Conservation (phyloP, 2,888 invertebrate genomes). For the Pachydiplax longipennis region DNA sequence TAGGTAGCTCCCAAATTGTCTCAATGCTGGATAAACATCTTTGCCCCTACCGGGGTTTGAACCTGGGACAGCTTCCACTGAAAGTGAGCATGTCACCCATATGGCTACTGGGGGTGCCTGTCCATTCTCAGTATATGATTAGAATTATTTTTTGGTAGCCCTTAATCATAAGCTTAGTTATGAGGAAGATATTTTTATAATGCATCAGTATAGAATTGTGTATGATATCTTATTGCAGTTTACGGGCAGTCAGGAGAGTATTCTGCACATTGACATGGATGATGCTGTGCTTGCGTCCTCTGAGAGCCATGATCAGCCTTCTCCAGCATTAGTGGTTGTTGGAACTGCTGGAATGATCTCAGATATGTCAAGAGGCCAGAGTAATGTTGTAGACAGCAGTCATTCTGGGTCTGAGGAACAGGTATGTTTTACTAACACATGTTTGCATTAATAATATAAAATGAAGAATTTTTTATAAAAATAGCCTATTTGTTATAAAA, state of each 20-base stretch:
- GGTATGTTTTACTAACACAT: background rate
- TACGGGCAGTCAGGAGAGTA: conserved; percentile 85
- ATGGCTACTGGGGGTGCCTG: too few relatives aligned
- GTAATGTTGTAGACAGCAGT: background rate
- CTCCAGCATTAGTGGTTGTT: conserved; percentile 6
- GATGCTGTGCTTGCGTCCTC: conserved; percentile 52
- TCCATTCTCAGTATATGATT: too few relatives aligned
- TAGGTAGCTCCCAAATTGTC: too few relatives aligned
- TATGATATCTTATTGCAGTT: conserved; percentile 64
- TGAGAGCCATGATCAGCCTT: conserved; percentile 47
- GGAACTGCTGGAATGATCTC: background rate
- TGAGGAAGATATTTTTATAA: background rate
- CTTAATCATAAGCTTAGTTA: too few relatives aligned
- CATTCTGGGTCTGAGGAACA: conserved; percentile 15
- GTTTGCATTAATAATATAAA: too few relatives aligned
- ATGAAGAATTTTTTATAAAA: too few relatives aligned
- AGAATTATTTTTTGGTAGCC: too few relatives aligned
- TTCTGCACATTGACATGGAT: conserved; percentile 77
- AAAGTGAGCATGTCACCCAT: too few relatives aligned
- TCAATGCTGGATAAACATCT: too few relatives aligned
- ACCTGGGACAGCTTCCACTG: too few relatives aligned
- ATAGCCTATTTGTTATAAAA: too few relatives aligned
- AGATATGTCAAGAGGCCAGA: conserved; percentile 8
- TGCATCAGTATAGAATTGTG: background rate
- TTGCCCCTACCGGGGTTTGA: too few relatives aligned